Evolutionary conservation across 2,113 vertebrate genomes (phyloP), one percentile per base, ranked within the genome.

Genomic region (Nanger granti): DNA sequence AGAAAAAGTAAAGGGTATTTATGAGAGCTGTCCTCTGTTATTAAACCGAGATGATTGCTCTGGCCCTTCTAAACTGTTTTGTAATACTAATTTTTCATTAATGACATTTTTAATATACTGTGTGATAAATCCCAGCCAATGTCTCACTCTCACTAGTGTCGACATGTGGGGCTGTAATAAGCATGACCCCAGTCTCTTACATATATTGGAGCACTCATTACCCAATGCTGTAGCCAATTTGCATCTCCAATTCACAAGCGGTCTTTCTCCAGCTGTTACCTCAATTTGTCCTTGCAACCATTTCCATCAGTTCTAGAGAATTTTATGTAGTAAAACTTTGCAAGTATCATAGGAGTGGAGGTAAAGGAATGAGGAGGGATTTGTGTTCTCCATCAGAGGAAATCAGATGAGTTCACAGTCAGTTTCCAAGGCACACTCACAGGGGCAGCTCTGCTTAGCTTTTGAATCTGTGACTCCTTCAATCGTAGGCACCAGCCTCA

Each of bases 11-110:
- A 91, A 97, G 66, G 1, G 7, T 93, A 95, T 97, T 98, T 98
- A 76, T 94, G 89, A 97, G 69, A 92, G 93, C 96, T 89, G 94
- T 95, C 97, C 28, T 97, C 73, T 98, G 96, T 98, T 98, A 98
- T 98, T 98, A 97, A 92, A 98, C 95, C 69, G 66, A 97, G 0
- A 10, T 89, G 94, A 98, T 96, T 98, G 86, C 96, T 94, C 97
- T 79, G 26, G 44, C 22, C 84, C 97, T 94, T 91, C 95, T 95
- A 95, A 98, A 98, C 92, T 95, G 94, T 80, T 96, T 59, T 82
- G 93, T 76, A 97, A 97, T 98, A 98, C 98, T 98, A 87, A 98
- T 98, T 98, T 98, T 97, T 98, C 97, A 98, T 97, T 98, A 98
- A 97, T 96, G 97, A 66, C 47, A 94, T 98, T 97, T 97, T 97